Conservation (phyloP, 2,888 invertebrate genomes). For the Dimorphilus gyrociliatus region DNA sequence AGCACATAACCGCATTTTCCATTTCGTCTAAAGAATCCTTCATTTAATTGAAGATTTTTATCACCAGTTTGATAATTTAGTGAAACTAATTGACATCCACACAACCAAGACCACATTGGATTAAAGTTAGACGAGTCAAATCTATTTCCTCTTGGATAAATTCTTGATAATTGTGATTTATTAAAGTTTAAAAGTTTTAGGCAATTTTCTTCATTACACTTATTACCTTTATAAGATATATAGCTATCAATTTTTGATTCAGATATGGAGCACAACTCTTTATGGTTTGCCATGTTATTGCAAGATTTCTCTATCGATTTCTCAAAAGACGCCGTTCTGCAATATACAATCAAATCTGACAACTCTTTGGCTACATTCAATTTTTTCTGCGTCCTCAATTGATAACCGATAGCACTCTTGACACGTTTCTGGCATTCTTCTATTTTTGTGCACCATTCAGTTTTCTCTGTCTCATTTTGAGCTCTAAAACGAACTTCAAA, state of each 20-base stretch:
- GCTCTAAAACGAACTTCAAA: too few species aligned
- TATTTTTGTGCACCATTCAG: too few species aligned
- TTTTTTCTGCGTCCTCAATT: slow-evolving; percentile 60
- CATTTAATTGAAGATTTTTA: slow-evolving; percentile 86
- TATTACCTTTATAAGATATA: too few species aligned
- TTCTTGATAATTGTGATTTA: too few species aligned
- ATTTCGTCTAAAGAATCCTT: slow-evolving; percentile 77
- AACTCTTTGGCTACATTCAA: slow-evolving; percentile 87
- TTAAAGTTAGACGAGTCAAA: slow-evolving; percentile 94
- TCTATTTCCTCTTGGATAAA: slow-evolving; percentile 56
- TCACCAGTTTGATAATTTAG: slow-evolving; percentile 88
- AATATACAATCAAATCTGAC: slow-evolving; percentile 89
- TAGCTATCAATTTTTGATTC: too few species aligned
- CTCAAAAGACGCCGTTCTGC: slow-evolving; percentile 70
- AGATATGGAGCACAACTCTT: neutral
- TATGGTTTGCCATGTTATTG: too few species aligned
- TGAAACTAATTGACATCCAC: slow-evolving; percentile 90
- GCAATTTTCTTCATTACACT: too few species aligned
- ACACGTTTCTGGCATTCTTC: too few species aligned
- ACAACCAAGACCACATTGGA: slow-evolving; percentile 85
- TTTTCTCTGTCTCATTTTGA: too few species aligned
- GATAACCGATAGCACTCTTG: too few species aligned
- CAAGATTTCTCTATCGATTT: too few species aligned
- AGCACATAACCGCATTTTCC: slow-evolving; percentile 78
- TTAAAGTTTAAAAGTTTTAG: too few species aligned